A percentile compares a stretch with the other conserved stretches of the same genome.
Evolutionary conservation across 1,140 invertebrate species (phyloP).

Genomic region (Heliothis subflexa): DNA sequence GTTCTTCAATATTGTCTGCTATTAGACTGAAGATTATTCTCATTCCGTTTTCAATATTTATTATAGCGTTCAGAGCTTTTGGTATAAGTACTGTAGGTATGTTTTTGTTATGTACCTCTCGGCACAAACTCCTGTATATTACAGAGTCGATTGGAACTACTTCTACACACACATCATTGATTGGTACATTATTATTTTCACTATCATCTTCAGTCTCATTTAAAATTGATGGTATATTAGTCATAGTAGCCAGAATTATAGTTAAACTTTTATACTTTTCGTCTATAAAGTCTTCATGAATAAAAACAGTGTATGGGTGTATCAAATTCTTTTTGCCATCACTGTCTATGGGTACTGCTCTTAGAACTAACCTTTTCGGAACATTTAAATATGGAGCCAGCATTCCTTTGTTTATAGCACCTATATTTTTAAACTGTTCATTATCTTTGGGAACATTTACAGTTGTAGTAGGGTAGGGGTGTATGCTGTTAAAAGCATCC

Average conservation of each 20-base stretch:
- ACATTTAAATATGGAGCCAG: slow-evolving; percentile 71
- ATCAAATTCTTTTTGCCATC: slow-evolving; percentile 81
- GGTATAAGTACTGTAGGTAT: slow-evolving; percentile 82
- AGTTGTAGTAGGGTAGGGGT: slow-evolving; percentile 52
- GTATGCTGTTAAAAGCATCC: slow-evolving; percentile 73
- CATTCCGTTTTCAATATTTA: slow-evolving; percentile 79
- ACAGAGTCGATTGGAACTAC: slow-evolving; percentile 76
- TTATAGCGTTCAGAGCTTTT: slow-evolving; percentile 77
- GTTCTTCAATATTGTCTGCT: slow-evolving; percentile 71
- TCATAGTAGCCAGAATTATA: slow-evolving; percentile 77
- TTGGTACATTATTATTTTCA: slow-evolving; percentile 61
- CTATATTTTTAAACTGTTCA: slow-evolving; percentile 72
- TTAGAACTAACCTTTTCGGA: slow-evolving; percentile 68
- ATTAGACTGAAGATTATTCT: slow-evolving; percentile 79
- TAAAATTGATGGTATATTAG: slow-evolving; percentile 72
- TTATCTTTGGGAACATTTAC: slow-evolving; percentile 59
- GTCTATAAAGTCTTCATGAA: slow-evolving; percentile 76
- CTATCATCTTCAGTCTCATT: slow-evolving; percentile 62
- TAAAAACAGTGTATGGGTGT: slow-evolving; percentile 80
- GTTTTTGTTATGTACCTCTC: slow-evolving; percentile 77
- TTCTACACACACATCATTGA: slow-evolving; percentile 80
- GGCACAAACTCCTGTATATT: slow-evolving; percentile 74
- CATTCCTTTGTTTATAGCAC: slow-evolving; percentile 71
- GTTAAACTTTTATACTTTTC: slow-evolving; percentile 69
- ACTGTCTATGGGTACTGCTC: slow-evolving; percentile 76